Evolutionary conservation across 2,888 invertebrate genomes (phyloP).

Genomic region (Imbricaverruca yamaguchii): DNA sequence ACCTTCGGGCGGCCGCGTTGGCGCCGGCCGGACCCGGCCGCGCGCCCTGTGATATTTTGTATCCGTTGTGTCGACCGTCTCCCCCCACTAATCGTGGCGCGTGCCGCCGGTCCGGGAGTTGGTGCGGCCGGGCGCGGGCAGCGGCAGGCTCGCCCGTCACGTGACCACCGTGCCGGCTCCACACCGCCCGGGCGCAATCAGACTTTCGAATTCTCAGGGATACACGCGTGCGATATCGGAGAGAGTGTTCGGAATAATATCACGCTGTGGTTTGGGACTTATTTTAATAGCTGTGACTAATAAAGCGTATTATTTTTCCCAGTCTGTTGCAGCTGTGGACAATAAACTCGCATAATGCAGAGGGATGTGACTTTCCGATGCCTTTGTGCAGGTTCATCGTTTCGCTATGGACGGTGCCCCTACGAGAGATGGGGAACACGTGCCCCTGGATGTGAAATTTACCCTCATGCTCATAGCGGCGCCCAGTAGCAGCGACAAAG

Average conservation of each 20-base stretch:
- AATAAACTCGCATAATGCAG: slow-evolving; percentile 8
- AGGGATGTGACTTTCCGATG: too few species aligned
- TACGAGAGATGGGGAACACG: too few species aligned
- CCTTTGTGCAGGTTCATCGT: too few species aligned
- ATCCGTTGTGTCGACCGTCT: slow-evolving; percentile 1
- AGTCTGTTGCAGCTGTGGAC: background rate
- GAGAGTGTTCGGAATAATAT: background rate
- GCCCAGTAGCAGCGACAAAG: too few species aligned
- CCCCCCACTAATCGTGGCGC: background rate
- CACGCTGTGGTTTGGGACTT: slow-evolving; percentile 20
- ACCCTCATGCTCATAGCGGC: too few species aligned
- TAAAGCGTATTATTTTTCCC: slow-evolving; percentile 19
- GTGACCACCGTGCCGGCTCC: too few species aligned
- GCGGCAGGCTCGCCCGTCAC: too few species aligned
- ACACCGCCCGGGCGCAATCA: background rate
- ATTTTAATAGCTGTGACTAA: slow-evolving; percentile 22
- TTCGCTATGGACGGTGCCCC: too few species aligned
- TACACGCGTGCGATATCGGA: background rate
- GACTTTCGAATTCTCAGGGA: slow-evolving; percentile 21
- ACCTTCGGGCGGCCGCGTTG: background rate
- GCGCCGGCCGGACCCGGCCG: background rate
- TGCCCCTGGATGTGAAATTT: too few species aligned
- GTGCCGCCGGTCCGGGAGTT: too few species aligned
- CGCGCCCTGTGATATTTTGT: slow-evolving; percentile 16
- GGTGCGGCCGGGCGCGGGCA: too few species aligned